These are phyloP conservation scores for Alouatta palliata DNA, from an alignment of 2,113 vertebrate species.

Conservation along the genomic window DNA sequence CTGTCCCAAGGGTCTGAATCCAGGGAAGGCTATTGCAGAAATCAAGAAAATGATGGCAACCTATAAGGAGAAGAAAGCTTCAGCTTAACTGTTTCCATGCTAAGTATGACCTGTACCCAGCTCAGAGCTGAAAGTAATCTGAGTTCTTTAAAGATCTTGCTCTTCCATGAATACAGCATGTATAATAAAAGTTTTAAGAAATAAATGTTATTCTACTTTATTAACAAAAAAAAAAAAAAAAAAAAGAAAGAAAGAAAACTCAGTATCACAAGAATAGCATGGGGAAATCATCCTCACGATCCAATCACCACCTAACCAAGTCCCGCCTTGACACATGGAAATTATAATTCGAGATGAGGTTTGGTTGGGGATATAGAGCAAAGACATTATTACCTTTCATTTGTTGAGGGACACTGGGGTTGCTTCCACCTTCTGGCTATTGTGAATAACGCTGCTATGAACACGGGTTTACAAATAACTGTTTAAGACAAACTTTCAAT, in stretches of 20 bases:
- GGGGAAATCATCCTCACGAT: too few species aligned
- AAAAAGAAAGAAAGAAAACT: too few species aligned
- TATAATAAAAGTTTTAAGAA: constrained; percentile 69
- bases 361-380: too few species aligned
- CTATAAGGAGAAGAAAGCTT: constrained; percentile 88
- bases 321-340: too few species aligned
- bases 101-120: accelerated
- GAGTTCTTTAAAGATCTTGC: background rate
- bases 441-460: background rate
- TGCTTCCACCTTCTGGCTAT: background rate
- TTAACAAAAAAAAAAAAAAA: background rate
- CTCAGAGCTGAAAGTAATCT: background rate
- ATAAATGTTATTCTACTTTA: background rate
- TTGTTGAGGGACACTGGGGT: too few species aligned
- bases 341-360: too few species aligned
- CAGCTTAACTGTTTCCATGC: constrained; percentile 52
- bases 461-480: background rate
- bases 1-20: constrained; percentile 98
- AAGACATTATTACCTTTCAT: too few species aligned
- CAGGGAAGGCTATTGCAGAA: constrained; percentile 96
- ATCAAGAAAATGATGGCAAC: constrained; percentile 99
- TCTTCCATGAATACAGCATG: constrained; percentile 35
- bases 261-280: too few species aligned
- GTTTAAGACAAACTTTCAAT: background rate
- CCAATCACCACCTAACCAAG: too few species aligned